These are phyloP conservation scores for Lepidonotus clava DNA, from an alignment of 2,888 invertebrate species.

Conservation along the genomic window DNA sequence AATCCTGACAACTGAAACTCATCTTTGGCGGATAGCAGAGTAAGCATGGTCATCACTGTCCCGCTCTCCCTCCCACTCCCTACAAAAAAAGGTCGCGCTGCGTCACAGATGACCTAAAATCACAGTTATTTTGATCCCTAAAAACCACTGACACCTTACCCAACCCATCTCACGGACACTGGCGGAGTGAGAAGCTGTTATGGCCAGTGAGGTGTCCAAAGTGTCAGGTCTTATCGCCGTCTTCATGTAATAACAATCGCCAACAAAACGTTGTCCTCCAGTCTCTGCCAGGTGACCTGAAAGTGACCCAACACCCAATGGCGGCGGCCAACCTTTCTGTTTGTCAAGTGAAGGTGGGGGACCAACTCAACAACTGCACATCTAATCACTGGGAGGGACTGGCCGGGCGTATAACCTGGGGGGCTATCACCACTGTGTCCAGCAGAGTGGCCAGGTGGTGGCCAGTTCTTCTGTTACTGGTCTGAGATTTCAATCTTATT, in stretches of 20 bases:
- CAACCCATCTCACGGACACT: not conserved
- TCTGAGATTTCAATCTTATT: constrained; percentile 47
- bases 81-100: too few relatives aligned
- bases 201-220: not conserved
- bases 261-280: not conserved
- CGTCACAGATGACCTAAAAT: too few relatives aligned
- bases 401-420: not conserved
- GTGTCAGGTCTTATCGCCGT: not conserved
- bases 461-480: constrained; percentile 33
- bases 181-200: not conserved
- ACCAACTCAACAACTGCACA: too few relatives aligned
- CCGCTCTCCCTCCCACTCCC: too few relatives aligned
- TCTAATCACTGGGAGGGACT: too few relatives aligned
- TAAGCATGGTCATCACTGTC: too few relatives aligned
- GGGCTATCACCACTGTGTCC: not conserved
- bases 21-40: too few relatives aligned
- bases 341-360: not conserved
- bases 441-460: constrained; percentile 48
- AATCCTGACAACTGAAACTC: too few relatives aligned
- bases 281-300: not conserved
- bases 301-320: not conserved
- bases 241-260: constrained; percentile 12
- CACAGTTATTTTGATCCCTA: constrained; percentile 18
- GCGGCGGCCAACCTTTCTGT: not conserved
- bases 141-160: constrained; percentile 19